Base-by-base conservation (phyloP, 1,140 invertebrate species). In the Drosophila auraria region DNA sequence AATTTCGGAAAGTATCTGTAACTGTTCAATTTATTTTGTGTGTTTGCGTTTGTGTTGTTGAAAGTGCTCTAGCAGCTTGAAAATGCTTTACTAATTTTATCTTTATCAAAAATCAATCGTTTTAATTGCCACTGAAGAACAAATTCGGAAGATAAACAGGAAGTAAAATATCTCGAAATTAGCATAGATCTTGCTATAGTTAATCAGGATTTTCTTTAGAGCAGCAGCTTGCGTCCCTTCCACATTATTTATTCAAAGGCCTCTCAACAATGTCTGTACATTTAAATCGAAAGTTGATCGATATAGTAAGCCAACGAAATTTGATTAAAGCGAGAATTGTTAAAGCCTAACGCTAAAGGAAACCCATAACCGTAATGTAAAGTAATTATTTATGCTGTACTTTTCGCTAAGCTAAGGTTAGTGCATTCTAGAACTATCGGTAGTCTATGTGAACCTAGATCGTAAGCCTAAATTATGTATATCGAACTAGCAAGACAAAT, bases 401-500 rank as follows among this genome's bases (percentile, higher is more conserved):
- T 90, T 86, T 91, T 86, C 72, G 82, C 86, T 90, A 90, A 91
- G 80, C 83, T 92, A 92, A 92, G 91, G 91, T 92, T 92, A 92
- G 91, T 92, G 91, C 91, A 92, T 92, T 92, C 84, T 89, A 86
- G 82, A 90, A 91, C 69, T 90, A 90, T 90, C 86, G 78, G 72
- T 91, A 91, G 82, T 82, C 77, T 89, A 91, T 82, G 87, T 90
- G 82, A 91, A 83, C 78, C 42, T 90, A 91, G 82, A 45, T 69
- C 17, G 59, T 90, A 90, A 91, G 82, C 56, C 71, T 90, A 91
- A 90, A 78, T 90, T 91, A 91, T 91, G 77, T 90, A 81, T 89
- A 86, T 83, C 51, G 70, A 87, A 80, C 74, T 91, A 91, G 87
- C 80, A 82, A 78, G 87, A 78, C 77, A 91, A 91, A 90, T 87